Conservation (phyloP, 2,797 vertebrate species). For the Chiroxiphia lanceolata region DNA sequence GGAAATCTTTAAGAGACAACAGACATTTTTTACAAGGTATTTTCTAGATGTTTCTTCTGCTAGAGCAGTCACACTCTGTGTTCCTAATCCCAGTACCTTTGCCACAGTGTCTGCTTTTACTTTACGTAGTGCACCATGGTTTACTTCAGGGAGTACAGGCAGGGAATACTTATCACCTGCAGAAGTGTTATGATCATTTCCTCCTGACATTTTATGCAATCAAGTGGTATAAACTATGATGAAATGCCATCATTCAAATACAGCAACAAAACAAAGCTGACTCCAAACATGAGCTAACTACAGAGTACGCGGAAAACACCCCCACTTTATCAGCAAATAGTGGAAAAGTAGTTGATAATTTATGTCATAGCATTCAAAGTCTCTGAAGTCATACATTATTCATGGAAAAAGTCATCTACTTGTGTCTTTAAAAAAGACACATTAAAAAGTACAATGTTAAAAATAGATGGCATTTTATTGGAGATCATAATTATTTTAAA, state of each 20-base stretch:
- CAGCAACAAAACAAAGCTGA: conserved; percentile 14
- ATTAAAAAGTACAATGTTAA: conserved; percentile 69
- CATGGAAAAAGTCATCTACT: conserved; percentile 49
- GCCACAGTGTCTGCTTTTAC: neutral
- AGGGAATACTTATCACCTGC: conserved; percentile 55
- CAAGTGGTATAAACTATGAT: conserved; percentile 35
- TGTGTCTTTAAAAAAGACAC: conserved; percentile 67
- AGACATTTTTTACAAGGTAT: neutral
- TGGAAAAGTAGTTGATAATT: conserved; percentile 65
- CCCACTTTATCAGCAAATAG: conserved; percentile 53
- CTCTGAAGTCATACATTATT: conserved; percentile 66
- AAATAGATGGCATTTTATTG: conserved; percentile 74
- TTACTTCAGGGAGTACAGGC: conserved; percentile 6
- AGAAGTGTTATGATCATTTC: conserved; percentile 63
- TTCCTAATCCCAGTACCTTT: neutral
- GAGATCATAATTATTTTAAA: conserved; percentile 75
- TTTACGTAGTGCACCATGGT: neutral
- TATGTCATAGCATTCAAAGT: conserved; percentile 61
- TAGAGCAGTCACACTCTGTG: neutral
- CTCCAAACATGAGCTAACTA: conserved; percentile 24
- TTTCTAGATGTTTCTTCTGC: neutral
- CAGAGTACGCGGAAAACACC: conserved; percentile 38
- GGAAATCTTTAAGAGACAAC: neutral
- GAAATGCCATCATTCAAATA: conserved; percentile 67
- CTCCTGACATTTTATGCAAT: conserved; percentile 64